Conservation (phyloP, 64 coral and sea anemone species). For the Stichodactyla mertensii region DNA sequence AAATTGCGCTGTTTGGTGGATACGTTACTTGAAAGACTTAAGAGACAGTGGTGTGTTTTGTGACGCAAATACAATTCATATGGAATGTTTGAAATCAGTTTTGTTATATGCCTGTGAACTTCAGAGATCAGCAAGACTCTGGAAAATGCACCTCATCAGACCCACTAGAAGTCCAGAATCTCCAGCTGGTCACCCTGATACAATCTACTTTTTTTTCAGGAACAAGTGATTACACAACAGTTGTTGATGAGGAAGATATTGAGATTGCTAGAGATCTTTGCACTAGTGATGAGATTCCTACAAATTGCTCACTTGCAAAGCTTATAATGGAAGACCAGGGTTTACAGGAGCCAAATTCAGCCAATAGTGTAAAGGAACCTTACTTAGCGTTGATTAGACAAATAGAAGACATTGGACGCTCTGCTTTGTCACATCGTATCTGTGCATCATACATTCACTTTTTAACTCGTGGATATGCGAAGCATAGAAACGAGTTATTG, state of each 20-base stretch:
- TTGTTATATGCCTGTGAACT: slow-evolving; percentile 36
- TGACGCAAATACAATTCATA: slow-evolving; percentile 40
- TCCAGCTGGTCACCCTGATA: slow-evolving; percentile 6
- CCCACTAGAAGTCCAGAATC: slow-evolving; percentile 1
- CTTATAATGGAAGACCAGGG: no score
- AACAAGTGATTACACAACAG: neutral
- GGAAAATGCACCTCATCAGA: slow-evolving; percentile 28
- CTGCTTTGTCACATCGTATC: no score
- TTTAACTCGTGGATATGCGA: no score
- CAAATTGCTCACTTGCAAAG: no score
- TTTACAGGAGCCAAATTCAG: no score
- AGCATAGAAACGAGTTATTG: no score
- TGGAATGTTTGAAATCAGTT: slow-evolving; percentile 14
- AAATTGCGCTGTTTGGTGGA: slow-evolving; percentile 21
- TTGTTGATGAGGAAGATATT: slow-evolving; percentile 25
- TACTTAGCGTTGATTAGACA: no score
- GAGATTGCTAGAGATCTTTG: slow-evolving; percentile 29
- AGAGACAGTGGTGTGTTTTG: slow-evolving; percentile 31
- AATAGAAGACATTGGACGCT: no score
- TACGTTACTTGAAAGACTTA: slow-evolving; percentile 27
- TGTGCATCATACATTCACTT: no score
- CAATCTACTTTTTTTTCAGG: slow-evolving; percentile 13
- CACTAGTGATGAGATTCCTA: slow-evolving; percentile 12
- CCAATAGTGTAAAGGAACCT: no score
- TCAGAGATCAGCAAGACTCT: slow-evolving; percentile 6